Conservation (phyloP, 2,888 invertebrate genomes). For the Lingula anatina region DNA sequence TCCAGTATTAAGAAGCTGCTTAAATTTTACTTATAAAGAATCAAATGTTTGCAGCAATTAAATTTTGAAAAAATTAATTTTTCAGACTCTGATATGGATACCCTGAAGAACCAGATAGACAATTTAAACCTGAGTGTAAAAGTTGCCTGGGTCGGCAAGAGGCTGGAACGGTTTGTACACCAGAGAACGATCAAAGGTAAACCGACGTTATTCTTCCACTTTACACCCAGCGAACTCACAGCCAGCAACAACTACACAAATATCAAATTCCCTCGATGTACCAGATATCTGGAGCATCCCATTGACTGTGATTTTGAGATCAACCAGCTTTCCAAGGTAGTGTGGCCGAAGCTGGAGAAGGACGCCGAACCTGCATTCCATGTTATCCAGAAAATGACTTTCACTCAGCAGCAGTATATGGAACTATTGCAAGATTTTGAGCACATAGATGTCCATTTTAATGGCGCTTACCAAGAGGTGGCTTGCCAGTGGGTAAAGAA, state of each 20-base stretch:
- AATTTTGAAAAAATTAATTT: background rate
- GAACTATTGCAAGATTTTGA: slow-evolving; percentile 50
- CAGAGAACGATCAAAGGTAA: slow-evolving; percentile 35
- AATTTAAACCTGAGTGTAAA: slow-evolving; percentile 61
- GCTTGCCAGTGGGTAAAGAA: slow-evolving; percentile 67
- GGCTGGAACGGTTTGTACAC: slow-evolving; percentile 53
- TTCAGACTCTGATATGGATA: slow-evolving; percentile 12
- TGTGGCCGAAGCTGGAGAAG: slow-evolving; percentile 59
- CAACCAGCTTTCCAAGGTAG: slow-evolving; percentile 64
- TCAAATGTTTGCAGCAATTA: no score
- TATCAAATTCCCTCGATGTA: slow-evolving; percentile 64
- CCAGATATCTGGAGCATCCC: slow-evolving; percentile 23
- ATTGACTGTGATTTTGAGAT: slow-evolving; percentile 65
- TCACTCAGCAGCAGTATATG: slow-evolving; percentile 58
- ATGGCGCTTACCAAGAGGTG: no score
- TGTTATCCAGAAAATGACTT: slow-evolving; percentile 48
- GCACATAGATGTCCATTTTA: no score
- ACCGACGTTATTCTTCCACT: slow-evolving; percentile 62
- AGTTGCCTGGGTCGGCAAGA: slow-evolving; percentile 66
- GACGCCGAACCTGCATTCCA: slow-evolving; percentile 54
- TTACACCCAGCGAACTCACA: slow-evolving; percentile 60
- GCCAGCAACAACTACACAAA: slow-evolving; percentile 55
- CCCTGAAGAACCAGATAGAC: slow-evolving; percentile 57
- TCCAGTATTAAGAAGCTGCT: no score
- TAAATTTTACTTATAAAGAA: no score